Base-by-base conservation (phyloP, 2,113 vertebrate genomes). In the Ochotona curzoniae region DNA sequence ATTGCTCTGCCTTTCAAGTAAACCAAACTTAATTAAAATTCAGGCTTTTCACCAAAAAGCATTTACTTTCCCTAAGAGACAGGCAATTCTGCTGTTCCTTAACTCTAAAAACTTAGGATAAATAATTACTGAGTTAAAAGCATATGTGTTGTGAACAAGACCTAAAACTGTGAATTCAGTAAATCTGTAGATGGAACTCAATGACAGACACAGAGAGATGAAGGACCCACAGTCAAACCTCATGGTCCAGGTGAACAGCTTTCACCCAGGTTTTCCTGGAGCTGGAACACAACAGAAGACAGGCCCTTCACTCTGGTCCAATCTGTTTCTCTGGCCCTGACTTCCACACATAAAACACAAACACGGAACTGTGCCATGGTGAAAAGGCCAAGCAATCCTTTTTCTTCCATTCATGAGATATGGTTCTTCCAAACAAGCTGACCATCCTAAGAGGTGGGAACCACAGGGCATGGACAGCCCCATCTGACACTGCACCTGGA, bases 401-500 rank as follows among this genome's bases (percentile, higher is more conserved):
- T 44, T 8, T 35, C 35, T 74, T 47, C 64, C n/a, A 60, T 5
- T 78, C 79, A 18, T 23, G 38, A 26, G 4, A 54, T 5, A 3
- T 20, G 10, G 14, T 38, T 4, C 28, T 25, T 74, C 61, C 71
- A 38, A 81, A 70, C 12, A 57, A 25, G 18, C n/a, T 23, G 63
- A 30, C 11, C 5, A 11, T 75, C 32, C 28, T 18, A 21, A 17
- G 7, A 87, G 30, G 88, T 7, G 70, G 5, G 47, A 10, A 38
- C 70, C 28, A 2, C 5, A 18, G 51, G 69, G 57, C 35, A 80
- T 3, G 51, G 30, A 12, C 0, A 14, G 84, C 17, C 83, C 83
- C 89, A 89, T 61, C 79, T 79, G 79, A 67, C 38, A 3, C 15
- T 14, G 49, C n/a, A 85, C 80, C 87, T 89, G 66, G 35, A 51